These are phyloP conservation scores for Falco rusticolus DNA, from an alignment of 2,797 vertebrate genomes.

Conservation along the genomic window DNA sequence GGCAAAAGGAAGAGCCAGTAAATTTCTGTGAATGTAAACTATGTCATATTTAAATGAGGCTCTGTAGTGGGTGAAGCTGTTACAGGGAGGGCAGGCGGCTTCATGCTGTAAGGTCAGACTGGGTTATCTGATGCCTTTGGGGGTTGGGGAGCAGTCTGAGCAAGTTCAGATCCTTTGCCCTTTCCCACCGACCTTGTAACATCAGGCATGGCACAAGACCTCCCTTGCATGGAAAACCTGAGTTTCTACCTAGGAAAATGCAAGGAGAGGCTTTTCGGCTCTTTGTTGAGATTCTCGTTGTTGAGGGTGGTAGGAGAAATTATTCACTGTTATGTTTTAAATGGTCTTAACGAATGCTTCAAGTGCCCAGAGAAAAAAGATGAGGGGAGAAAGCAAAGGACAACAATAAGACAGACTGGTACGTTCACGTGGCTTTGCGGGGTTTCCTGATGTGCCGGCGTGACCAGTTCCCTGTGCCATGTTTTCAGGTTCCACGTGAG, in stretches of 20 bases:
- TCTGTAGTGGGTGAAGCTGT: background rate
- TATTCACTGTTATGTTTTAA: background rate
- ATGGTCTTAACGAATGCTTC: background rate
- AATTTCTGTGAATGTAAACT: background rate
- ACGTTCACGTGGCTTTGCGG: background rate
- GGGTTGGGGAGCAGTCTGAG: background rate
- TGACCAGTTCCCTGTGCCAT: background rate
- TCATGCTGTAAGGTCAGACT: background rate
- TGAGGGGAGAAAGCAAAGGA: background rate
- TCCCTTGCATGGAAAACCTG: background rate
- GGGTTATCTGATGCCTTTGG: background rate
- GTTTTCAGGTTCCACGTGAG: fast-evolving
- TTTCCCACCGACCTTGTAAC: background rate
- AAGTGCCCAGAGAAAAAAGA: background rate
- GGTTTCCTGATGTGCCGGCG: background rate
- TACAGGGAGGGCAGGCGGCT: background rate
- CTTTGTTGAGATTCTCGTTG: background rate
- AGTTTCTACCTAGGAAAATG: background rate
- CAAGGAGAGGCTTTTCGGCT: background rate
- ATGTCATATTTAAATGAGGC: background rate
- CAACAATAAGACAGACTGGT: background rate
- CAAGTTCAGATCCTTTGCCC: background rate
- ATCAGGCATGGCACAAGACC: background rate
- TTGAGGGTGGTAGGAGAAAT: background rate
- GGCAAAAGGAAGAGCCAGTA: background rate